Base-by-base conservation (phyloP, 2,888 invertebrate genomes). In the Ennomos quercinarius region DNA sequence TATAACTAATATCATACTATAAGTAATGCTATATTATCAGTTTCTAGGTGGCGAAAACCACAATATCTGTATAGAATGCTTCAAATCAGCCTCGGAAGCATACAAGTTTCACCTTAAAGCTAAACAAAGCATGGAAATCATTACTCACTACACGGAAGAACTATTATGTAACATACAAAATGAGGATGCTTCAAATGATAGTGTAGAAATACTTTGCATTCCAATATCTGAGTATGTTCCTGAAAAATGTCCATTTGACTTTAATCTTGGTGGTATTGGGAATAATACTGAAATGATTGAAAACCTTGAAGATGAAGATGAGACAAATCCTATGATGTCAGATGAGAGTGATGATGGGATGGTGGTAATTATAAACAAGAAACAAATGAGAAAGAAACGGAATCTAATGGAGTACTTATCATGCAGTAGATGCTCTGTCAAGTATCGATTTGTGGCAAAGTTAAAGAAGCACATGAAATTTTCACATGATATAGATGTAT, bases 391-490 rank as follows among this genome's bases (percentile, higher is more conserved):
- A 35, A 80, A 80, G 49, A 85, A 84, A 65, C 67, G 91, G 40
- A 76, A 74, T n/a, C 87, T 84, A 0, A 87, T 92, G 90, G 63
- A 63, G 0, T 81, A 73, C 37, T 81, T 77, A 41, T 67, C 73
- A 1, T 92, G 91, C 54, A 80, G 76, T 11, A 68, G 71, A 12
- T 92, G 91, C 63, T 84, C 89, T 0, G 78, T 87, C 0, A 81
- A 80, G 45, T 91, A 91, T 49, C 83, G 88, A 61, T 91, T 91
- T 74, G 66, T 84, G 13, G 74, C 87, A 0, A 90, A 87, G 70
- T 64, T 91, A 37, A 87, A 84, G 40, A 78, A 82, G 8, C 91
- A 92, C 57, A 87, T 89, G 86, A 85, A 82, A 70, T 51, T 40
- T 3, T 80, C 78, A n/a, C 91, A 92, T 74, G 71, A 81, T 50